Base-by-base conservation (phyloP, 2,888 invertebrate genomes). In the Drosophila anomalipes region DNA sequence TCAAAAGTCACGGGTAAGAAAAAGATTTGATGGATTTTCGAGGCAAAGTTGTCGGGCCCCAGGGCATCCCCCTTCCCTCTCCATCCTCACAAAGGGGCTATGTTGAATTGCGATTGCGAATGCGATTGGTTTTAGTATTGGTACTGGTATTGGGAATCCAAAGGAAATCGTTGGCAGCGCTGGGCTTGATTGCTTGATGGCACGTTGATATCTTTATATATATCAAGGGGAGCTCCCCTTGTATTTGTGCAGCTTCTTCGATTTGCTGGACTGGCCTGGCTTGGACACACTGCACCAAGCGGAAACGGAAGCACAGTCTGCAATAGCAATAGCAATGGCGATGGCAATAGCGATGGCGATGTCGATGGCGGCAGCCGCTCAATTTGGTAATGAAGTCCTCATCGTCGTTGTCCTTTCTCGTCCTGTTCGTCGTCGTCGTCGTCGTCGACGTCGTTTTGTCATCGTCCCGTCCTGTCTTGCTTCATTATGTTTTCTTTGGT, bases 351-450 rank as follows among this genome's bases (percentile, higher is more conserved):
- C 35, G 35, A 35, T 74, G 63, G 61, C 35, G 35, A 35, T 19
- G 39, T 19, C 9, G 47, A 26, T 26, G 47, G 74, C 78, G 80
- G 76, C 74, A 88, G 90, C 74, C 89, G 90, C 91, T 87, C 90
- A 87, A 91, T 87, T 87, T 91, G 87, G 87, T 91, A 87, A 87
- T 87, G 87, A 91, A 87, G 87, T 90, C 75, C 71, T 89, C 81
- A 74, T 69, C 69, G 59, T 72, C 74, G 70, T 85, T 60, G 67
- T 74, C 10, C 22, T 49, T 28, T 60, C 47, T 30, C 39, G 41
- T 74, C 73, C 73, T 67, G 72, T 64, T 70, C 73, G 64, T 72
- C 70, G 76, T 59, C 72, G 67, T 64, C 68, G 60, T 65, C 71
- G 60, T 63, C 71, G 56, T 26, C 28, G 28, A 28, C 47, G 26